Evolutionary conservation across 2,113 vertebrate genomes (phyloP), one percentile per base, ranked within the genome.

Genomic region (Tautogolabrus adspersus): DNA sequence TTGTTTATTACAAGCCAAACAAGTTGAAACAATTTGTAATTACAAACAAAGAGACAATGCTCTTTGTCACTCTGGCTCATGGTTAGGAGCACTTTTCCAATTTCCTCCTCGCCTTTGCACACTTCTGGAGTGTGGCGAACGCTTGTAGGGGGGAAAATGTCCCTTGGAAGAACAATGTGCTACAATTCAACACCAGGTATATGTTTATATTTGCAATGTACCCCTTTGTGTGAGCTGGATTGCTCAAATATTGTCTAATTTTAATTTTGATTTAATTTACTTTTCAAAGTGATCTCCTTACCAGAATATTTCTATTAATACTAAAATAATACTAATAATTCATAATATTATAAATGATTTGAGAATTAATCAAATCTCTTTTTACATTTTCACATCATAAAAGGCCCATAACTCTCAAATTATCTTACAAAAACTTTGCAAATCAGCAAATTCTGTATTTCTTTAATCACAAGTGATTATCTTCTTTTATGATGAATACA

Each of bases 31-130:
- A 66, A 51, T 37, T 61, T 55, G 18, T 23, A 40, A 59, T 68
- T 52, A 34, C 22, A 16, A 69, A 42, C 59, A 55, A 42, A 42
- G 21, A 66, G 30, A 40, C 18, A 73, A 52, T 21, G 59, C 38
- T 46, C 30, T n/a, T 62, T 26, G 23, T 54, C 2, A 12, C 2
- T 47, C 11, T 58, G 16, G 15, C 46, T 61, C 30, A 23, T 59
- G 52, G 44, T 59, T 58, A 19, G 16, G 38, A 47, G 60, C 16
- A 22, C 56, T 22, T 10, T 30, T 63, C 37, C 26, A 67, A 58
- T 40, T 73, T 77, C 38, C 46, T 65, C 16, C 12, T 56, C 13
- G 46, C n/a, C 22, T 71, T 52, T 47, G 13, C 44, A 63, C 49
- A 67, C 18, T 62, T 16, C 44, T 59, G 13, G n/a, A 67, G 10